These are phyloP conservation scores for Neomorphus geoffroyi DNA, from an alignment of 2,797 vertebrate species.

Conservation along the genomic window DNA sequence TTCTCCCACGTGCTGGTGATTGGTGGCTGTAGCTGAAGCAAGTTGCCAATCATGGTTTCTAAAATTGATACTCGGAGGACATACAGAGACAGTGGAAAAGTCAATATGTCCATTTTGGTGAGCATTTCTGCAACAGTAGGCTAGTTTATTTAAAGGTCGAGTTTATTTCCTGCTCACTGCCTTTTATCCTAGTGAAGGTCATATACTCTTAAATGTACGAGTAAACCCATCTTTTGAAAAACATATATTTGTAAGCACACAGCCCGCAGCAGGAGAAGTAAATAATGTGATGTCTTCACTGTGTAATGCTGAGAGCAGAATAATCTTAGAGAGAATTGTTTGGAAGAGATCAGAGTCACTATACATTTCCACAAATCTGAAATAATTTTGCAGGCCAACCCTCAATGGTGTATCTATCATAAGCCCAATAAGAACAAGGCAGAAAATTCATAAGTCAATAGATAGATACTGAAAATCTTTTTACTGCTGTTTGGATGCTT, in stretches of 20 bases:
- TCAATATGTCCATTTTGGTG: background rate
- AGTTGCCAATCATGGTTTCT: conserved; percentile 22
- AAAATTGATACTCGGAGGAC: conserved; percentile 18
- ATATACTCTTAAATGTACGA: background rate
- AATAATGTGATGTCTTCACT: background rate
- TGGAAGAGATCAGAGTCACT: conserved; percentile 3
- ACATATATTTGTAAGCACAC: background rate
- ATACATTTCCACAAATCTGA: background rate
- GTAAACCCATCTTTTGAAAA: background rate
- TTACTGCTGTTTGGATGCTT: background rate
- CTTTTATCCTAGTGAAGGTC: background rate
- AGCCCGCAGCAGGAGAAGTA: background rate
- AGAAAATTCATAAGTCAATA: background rate
- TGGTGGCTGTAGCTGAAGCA: conserved; percentile 11
- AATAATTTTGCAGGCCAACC: background rate
- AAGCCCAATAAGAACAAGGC: background rate
- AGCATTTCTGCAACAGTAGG: background rate
- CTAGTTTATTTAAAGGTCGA: background rate
- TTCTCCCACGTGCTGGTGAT: background rate
- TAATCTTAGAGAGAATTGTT: background rate
- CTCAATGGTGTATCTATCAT: background rate
- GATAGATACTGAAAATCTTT: background rate
- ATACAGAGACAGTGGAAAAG: background rate
- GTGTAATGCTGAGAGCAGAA: background rate
- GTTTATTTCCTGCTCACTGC: rapidly evolving